Base-by-base conservation (phyloP, 2,888 invertebrate species). In the Drepana falcataria region DNA sequence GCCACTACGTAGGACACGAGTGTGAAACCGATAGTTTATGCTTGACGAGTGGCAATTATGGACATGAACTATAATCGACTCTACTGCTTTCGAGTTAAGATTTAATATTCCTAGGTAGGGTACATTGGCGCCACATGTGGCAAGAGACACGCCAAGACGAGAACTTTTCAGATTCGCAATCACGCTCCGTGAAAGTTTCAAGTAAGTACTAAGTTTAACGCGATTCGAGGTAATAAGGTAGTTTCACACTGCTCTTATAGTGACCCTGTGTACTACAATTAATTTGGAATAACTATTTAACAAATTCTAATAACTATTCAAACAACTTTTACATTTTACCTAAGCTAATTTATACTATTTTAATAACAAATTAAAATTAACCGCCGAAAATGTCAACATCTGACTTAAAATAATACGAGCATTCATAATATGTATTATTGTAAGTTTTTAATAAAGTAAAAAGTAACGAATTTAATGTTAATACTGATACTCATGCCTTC, bases 161-260 rank as follows among this genome's bases (percentile, higher is more conserved):
- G 71, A 85, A 85, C 77, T 85, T 86, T 84, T 83, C 81, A 83
- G 83, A 82, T 85, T 83, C 79, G 76, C 83, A 85, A 85, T 85
- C 84, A 83, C 79, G 79, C 71, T 68, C 71, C 73, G 75, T 70
- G 75, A 75, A 84, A 85, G 73, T 84, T 84, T 73, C 68, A 71
- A 82, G 80, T 71, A 77, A 77, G 81, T 81, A 79, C 80, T 78
- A 81, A 83, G 79, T 83, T 81, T 68, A 77, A 78, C 74, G 75
- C 74, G 73, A 76, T 73, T 62, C 66, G 68, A 68, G 73, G 74
- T 77, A 68, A 65, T 68, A 63, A 73, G 69, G 70, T 72, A 75
- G 77, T 73, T 75, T 60, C 61, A 65, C 63, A 64, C 65, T 65
- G 69, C 40, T 58, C 59, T 57, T 61, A 65, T 65, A 70, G 68